Percentiles rank a stretch among this genome's conserved stretches.
Evolutionary conservation across 1,140 invertebrate species (phyloP).

Genomic region (Psilanteris sp.): DNA sequence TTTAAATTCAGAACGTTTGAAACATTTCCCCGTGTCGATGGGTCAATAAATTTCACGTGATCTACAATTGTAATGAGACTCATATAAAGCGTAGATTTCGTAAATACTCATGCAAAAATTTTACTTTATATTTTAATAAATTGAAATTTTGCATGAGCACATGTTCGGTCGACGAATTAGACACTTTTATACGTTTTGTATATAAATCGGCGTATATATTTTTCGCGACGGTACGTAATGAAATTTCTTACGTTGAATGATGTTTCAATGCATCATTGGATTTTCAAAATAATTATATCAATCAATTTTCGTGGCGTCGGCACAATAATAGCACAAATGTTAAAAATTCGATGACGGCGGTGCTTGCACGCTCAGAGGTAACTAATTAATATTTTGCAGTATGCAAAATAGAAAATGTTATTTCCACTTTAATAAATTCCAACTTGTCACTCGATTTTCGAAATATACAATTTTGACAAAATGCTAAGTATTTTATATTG

Average conservation of each 20-base stretch:
- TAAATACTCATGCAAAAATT: conserved; percentile 19
- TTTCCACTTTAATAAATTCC: conserved; percentile 8
- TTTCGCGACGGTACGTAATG: conserved; percentile 6
- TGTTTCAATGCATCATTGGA: conserved; percentile 1
- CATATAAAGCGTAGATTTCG: conserved; percentile 23
- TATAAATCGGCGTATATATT: too few relatives aligned
- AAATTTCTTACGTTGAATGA: conserved; percentile 6
- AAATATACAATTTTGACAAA: not conserved
- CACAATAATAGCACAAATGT: conserved; percentile 23
- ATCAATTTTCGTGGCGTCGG: conserved; percentile 36
- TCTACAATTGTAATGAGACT: conserved; percentile 43
- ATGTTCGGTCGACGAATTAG: too few relatives aligned
- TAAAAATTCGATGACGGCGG: conserved; percentile 64
- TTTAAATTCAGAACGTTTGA: conserved; percentile 17
- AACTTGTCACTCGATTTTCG: conserved; percentile 4
- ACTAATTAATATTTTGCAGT: conserved; percentile 74
- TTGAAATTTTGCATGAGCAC: too few relatives aligned
- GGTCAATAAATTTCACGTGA: conserved; percentile 23
- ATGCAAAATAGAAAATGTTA: conserved; percentile 44
- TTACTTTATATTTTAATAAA: too few relatives aligned
- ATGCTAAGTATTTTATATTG: too few relatives aligned
- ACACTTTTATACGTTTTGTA: too few relatives aligned
- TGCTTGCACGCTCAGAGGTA: conserved; percentile 76
- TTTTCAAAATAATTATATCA: conserved; percentile 3
- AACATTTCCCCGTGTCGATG: conserved; percentile 45